phyloP scores from a whole-genome alignment of 2,797 vertebrate genomes.

The Gobio occitaniae region DNA sequence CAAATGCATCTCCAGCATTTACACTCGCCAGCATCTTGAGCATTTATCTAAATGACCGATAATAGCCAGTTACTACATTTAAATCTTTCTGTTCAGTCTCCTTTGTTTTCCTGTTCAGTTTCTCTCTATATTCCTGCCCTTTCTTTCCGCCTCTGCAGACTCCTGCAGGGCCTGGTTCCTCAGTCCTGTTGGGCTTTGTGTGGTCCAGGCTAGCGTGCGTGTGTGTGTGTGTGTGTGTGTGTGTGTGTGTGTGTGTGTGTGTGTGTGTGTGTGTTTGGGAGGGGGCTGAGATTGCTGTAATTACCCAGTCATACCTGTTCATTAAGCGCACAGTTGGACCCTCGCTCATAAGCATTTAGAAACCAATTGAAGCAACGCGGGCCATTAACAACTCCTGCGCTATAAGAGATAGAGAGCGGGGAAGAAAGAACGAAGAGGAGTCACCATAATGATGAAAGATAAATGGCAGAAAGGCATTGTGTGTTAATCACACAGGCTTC shows the following conservation, averaged over 20 bases:
- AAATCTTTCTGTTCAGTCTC: constrained; percentile 58
- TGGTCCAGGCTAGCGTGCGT: constrained; percentile 52
- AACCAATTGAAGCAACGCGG: constrained; percentile 98
- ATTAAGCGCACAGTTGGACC: constrained; percentile 99
- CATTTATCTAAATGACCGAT: constrained; percentile 61
- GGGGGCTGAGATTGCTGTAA: constrained; percentile 98
- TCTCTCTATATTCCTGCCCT: constrained; percentile 51
- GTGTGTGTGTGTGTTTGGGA: constrained; percentile 50
- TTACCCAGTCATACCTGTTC: constrained; percentile 99
- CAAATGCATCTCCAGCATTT: constrained; percentile 46
- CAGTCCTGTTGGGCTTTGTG: constrained; percentile 57
- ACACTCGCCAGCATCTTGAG: neutral
- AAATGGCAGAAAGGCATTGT: constrained; percentile 50
- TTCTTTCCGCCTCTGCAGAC: constrained; percentile 56
- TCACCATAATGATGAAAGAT: constrained; percentile 58
- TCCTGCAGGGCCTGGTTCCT: constrained; percentile 61
- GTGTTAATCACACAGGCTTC: constrained; percentile 57
- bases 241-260: neutral
- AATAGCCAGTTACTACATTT: constrained; percentile 63
- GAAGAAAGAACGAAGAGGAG: constrained; percentile 39
- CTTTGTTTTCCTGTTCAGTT: constrained; percentile 60
- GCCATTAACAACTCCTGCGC: constrained; percentile 91
- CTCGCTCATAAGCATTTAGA: constrained; percentile 92
- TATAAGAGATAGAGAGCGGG: constrained; percentile 50
- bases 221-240: constrained; percentile 38